A percentile compares a stretch with the other conserved stretches of the same genome.
phyloP scores from a whole-genome alignment of 2,888 invertebrate genomes.

The Trichopoda pennipes region DNA sequence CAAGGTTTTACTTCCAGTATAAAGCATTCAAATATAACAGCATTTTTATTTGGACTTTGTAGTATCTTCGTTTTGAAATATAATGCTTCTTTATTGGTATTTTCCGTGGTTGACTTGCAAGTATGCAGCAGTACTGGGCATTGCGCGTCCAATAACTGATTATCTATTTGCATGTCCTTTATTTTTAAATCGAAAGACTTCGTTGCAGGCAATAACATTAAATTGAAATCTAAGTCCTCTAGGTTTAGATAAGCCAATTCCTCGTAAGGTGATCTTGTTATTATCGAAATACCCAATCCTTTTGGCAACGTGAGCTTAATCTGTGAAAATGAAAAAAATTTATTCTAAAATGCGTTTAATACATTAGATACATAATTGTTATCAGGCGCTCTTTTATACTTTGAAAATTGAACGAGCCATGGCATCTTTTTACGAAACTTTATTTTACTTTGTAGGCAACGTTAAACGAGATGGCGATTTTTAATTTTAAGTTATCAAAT shows the following conservation, averaged over 20 bases:
- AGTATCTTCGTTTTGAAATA: conserved; percentile 90
- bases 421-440: no score
- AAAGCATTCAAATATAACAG: conserved; percentile 93
- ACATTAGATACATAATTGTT: no score
- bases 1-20: conserved; percentile 91
- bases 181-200: conserved; percentile 87
- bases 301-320: conserved; percentile 81
- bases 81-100: conserved; percentile 84
- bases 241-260: conserved; percentile 90
- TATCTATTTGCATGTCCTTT: conserved; percentile 92
- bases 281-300: conserved; percentile 89
- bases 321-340: conserved; percentile 80
- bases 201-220: conserved; percentile 82
- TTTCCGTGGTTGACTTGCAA: conserved; percentile 82
- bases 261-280: conserved; percentile 88
- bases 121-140: conserved; percentile 92
- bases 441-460: no score
- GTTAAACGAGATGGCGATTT: no score
- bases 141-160: conserved; percentile 92
- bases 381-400: no score
- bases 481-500: no score
- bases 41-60: conserved; percentile 88
- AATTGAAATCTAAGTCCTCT: conserved; percentile 84
- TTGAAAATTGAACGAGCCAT: no score
- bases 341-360: no score